Evolutionary conservation across 2,888 invertebrate species (phyloP), one percentile per base, ranked within the genome.

Genomic region (Eupithecia dodoneata): DNA sequence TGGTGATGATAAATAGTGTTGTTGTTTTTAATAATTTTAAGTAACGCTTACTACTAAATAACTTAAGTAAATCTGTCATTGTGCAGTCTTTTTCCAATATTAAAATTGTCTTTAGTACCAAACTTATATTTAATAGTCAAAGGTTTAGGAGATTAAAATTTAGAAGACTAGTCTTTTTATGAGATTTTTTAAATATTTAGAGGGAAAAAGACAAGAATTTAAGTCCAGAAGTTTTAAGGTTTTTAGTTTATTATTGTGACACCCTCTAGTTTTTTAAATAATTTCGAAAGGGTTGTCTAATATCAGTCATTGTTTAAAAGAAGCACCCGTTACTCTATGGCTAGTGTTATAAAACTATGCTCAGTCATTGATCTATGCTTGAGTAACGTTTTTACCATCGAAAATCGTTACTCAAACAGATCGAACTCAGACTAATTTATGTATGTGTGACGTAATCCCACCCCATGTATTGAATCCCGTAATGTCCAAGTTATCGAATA

Each of bases 71-170:
- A 83, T 84, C 12, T 88, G 87, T 89, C 86, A 88, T 87, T 84
- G 85, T 77, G 83, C 90, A 91, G 94, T 93, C 93, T 93, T 93
- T 92, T 92, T 87, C 88, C 87, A 87, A 85, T 73, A 84, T 9
- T 76, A 83, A 69, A 84, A 84, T 70, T 88, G 91, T 91, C 92
- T 91, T 91, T 90, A 70, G 4, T 47, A 47, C 12, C 45, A 44
- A 70, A 70, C 66, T 66, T 66, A 66, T 42, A 42, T 66, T 72
- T 77, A 72, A 66, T 66, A 65, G 52, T 52, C 45, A 70, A 74
- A 77, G 72, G 44, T 66, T 71, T 66, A 71, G 44, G 72, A 70
- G 41, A 70, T 71, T 52, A 42, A 45, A 42, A 66, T 66, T 42
- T 44, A 67, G 67, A 75, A 42, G 13, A 66, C 42, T 42, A 18